Conservation (phyloP, 2,797 vertebrate genomes). For the Huso huso region DNA sequence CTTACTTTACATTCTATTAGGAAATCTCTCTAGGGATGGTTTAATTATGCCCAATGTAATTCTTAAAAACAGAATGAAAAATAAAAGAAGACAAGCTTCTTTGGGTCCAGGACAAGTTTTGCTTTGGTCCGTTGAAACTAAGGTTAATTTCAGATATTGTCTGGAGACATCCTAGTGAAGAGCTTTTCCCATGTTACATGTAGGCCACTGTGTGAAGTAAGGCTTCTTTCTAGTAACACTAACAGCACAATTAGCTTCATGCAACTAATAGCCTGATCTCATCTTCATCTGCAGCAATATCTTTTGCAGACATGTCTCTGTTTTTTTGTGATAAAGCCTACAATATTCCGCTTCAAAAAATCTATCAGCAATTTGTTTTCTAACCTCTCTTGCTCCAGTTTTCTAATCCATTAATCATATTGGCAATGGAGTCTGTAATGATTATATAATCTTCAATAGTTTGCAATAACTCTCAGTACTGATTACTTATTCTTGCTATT, state of each 20-base stretch:
- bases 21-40: too few species aligned
- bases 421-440: not conserved
- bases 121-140: too few species aligned
- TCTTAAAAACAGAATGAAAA: constrained; percentile 5
- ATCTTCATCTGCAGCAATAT: too few species aligned
- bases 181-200: constrained; percentile 47
- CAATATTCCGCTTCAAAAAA: too few species aligned
- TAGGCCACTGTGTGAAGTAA: not conserved
- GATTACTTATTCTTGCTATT: too few species aligned
- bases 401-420: not conserved
- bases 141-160: too few species aligned
- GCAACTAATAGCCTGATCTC: not conserved
- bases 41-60: constrained; percentile 1
- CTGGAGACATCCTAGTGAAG: constrained; percentile 34
- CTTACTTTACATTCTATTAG: too few species aligned
- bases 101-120: constrained; percentile 62
- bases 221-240: not conserved
- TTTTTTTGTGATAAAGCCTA: too few species aligned
- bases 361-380: too few species aligned
- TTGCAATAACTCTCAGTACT: not conserved
- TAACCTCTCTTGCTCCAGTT: not conserved
- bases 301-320: too few species aligned
- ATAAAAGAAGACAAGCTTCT: constrained; percentile 47
- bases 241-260: not conserved
- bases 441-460: not conserved